These are phyloP conservation scores for Pachypsylla venusta DNA, from an alignment of 1,140 invertebrate genomes.

Conservation along the genomic window DNA sequence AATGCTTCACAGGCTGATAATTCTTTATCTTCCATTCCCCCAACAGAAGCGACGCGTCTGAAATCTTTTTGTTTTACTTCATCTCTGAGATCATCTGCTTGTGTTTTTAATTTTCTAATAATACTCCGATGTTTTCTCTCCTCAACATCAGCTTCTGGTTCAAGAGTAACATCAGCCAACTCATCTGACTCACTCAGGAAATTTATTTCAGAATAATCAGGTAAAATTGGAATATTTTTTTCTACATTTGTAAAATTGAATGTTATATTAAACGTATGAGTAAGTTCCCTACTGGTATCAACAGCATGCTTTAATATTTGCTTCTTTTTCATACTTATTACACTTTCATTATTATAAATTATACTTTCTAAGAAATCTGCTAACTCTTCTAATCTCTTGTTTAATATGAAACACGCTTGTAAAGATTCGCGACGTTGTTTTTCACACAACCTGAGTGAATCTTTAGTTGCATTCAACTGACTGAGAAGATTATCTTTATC, in stretches of 20 bases:
- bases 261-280: conserved; percentile 35
- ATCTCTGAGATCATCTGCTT: neutral
- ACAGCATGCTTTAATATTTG: conserved; percentile 37
- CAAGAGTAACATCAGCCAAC: conserved; percentile 8
- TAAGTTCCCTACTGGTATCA: conserved; percentile 39
- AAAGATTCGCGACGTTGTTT: conserved; percentile 36
- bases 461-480: neutral
- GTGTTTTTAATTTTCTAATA: neutral
- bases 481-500: neutral
- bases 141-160: neutral
- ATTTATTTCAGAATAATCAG: conserved; percentile 26
- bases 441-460: neutral
- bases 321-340: conserved; percentile 34
- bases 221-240: conserved; percentile 20
- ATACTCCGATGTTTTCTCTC: neutral
- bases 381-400: conserved; percentile 47
- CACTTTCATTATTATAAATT: conserved; percentile 37
- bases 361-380: conserved; percentile 53
- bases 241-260: neutral
- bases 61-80: neutral
- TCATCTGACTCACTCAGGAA: conserved; percentile 21
- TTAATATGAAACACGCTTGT: conserved; percentile 45
- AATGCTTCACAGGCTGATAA: conserved; percentile 1
- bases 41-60: no score
- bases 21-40: neutral